phyloP scores from a whole-genome alignment of 2,888 invertebrate species.

The Patella caerulea region DNA sequence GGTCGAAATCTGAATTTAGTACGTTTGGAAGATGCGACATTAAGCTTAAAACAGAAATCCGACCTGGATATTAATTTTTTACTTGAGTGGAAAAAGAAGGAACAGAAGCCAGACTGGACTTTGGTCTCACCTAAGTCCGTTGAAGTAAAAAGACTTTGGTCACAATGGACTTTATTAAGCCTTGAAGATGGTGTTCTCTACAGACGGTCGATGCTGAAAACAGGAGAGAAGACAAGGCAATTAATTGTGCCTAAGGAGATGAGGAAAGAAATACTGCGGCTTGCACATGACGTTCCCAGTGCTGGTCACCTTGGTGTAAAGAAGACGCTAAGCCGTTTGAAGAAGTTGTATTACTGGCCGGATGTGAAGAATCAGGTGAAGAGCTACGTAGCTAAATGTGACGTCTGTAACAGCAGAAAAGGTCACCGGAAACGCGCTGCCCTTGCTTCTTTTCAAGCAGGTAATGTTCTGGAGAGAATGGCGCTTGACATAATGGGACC shows the following conservation, averaged over 20 bases:
- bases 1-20: background rate
- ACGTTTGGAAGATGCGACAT: background rate
- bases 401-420: background rate
- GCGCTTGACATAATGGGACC: conserved; percentile 30
- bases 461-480: conserved; percentile 34
- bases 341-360: background rate
- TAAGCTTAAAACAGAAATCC: background rate
- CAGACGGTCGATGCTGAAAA: too few species aligned
- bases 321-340: background rate
- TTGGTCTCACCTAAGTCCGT: background rate
- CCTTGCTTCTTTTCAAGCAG: conserved; percentile 4
- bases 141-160: background rate
- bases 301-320: conserved; percentile 1
- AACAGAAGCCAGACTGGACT: background rate
- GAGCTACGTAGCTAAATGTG: background rate
- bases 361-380: background rate
- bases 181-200: too few species aligned
- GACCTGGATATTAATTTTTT: too few species aligned
- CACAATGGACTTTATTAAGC: background rate
- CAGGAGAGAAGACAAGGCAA: too few species aligned
- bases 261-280: background rate
- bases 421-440: background rate
- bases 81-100: too few species aligned
- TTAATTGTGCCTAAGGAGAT: too few species aligned
- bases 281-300: background rate